Evolutionary conservation across 2,888 invertebrate species (phyloP), one percentile per base, ranked within the genome.

Genomic region (Epicampocera succincta): DNA sequence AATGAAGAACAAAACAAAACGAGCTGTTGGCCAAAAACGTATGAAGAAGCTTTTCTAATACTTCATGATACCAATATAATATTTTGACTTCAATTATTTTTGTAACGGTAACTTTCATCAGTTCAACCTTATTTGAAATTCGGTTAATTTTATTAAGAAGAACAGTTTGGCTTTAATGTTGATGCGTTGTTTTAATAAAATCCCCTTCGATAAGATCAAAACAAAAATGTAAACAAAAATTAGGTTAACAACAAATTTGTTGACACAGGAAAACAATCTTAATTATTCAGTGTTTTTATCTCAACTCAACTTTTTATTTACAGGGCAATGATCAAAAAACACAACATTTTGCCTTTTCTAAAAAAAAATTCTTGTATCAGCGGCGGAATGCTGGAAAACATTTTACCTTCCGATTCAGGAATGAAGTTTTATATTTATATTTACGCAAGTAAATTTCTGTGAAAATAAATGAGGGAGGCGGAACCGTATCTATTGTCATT

Each of bases 181-280:
- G n/a, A n/a, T n/a, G n/a, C n/a, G n/a, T n/a, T n/a, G n/a, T n/a
- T n/a, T n/a, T n/a, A n/a, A n/a, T n/a, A n/a, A n/a, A n/a, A n/a
- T n/a, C n/a, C n/a, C n/a, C n/a, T n/a, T n/a, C n/a, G n/a, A n/a
- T n/a, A n/a, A n/a, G n/a, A n/a, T n/a, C n/a, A n/a, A n/a, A 17
- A 44, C 19, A 19, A 2, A 33, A 44, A 54, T n/a, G 15, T 19
- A 15, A 5, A 8, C 2, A 46, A 0, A 15, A 65, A 56, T 12
- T 54, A 65, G 46, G 46, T 65, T 56, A 56, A 48, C 8, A 65
- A 17, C 15, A 56, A 65, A 40, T 63, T 65, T 6, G 8, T 17
- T 69, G 21, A 19, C 29, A 44, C 3, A 12, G 12, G 17, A 52
- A 42, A 21, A 12, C n/a, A 52, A 42, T 9, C 52, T 42, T 72